These are phyloP conservation scores for Buceros bicornis DNA, from an alignment of 2,797 vertebrate species.

Conservation along the genomic window DNA sequence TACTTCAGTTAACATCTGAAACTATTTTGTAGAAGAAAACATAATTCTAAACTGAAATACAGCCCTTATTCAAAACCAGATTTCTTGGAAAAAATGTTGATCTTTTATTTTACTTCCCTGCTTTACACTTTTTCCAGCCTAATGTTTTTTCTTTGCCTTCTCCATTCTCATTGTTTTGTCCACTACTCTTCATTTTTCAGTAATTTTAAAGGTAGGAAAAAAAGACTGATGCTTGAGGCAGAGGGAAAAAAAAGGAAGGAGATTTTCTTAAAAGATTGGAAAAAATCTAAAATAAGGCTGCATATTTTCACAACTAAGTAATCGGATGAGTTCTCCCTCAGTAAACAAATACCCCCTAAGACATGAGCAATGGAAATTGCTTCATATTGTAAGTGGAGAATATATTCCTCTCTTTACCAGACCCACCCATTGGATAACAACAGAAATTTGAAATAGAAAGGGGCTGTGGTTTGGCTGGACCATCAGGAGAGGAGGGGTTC, in stretches of 20 bases:
- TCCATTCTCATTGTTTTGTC: not conserved
- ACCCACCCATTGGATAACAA: not conserved
- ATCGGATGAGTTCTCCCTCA: not conserved
- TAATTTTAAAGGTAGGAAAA: not conserved
- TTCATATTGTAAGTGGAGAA: not conserved
- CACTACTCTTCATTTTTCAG: not conserved
- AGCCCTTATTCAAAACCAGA: not conserved
- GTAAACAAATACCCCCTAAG: not conserved
- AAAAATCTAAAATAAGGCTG: not conserved
- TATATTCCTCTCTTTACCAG: not conserved
- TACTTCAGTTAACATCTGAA: not conserved
- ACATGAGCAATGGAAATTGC: not conserved
- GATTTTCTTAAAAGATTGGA: not conserved
- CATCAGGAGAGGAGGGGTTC: not conserved
- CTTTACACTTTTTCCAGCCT: not conserved
- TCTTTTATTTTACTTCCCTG: not conserved
- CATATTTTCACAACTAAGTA: not conserved
- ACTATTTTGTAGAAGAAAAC: not conserved
- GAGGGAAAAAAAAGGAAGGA: not conserved
- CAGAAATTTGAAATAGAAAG: not conserved
- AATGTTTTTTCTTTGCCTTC: not conserved
- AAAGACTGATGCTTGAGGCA: not conserved
- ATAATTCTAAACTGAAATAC: not conserved
- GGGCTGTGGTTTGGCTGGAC: not conserved
- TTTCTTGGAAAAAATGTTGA: not conserved